phyloP scores from a whole-genome alignment of 2,113 vertebrate genomes.

The Anas platyrhynchos region DNA sequence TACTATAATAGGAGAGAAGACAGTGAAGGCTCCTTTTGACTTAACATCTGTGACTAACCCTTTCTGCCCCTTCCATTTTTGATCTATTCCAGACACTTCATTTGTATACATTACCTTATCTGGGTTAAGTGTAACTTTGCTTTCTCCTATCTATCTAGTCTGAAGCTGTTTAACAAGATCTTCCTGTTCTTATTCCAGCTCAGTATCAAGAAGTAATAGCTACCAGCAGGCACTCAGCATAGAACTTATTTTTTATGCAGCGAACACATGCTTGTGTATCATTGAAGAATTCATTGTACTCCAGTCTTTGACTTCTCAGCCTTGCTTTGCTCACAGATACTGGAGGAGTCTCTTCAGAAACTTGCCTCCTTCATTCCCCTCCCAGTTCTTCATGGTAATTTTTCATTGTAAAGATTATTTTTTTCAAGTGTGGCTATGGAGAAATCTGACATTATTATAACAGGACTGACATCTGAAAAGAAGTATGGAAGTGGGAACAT shows the following conservation, averaged over 20 bases:
- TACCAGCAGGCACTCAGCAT: neutral
- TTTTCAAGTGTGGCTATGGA: neutral
- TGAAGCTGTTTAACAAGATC: slow-evolving; percentile 5
- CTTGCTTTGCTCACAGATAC: neutral
- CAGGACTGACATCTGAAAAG: rapidly evolving
- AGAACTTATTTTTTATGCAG: neutral
- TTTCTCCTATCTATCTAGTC: neutral
- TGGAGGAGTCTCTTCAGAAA: neutral
- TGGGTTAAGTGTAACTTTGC: neutral
- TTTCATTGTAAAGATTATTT: neutral
- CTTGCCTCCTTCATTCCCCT: neutral
- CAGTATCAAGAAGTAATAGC: neutral
- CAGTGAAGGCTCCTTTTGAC: neutral
- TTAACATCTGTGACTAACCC: neutral
- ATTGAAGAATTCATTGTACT: neutral
- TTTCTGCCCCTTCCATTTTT: neutral
- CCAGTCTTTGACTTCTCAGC: neutral
- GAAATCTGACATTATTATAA: neutral
- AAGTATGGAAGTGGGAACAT: neutral
- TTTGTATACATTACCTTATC: neutral
- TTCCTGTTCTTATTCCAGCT: neutral
- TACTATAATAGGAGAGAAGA: neutral
- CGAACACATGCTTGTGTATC: neutral
- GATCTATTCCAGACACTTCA: neutral
- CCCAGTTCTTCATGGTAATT: neutral